Evolutionary conservation across 1,140 invertebrate genomes (phyloP), one percentile per base, ranked within the genome.

Genomic region (Drosophila ohnishii): DNA sequence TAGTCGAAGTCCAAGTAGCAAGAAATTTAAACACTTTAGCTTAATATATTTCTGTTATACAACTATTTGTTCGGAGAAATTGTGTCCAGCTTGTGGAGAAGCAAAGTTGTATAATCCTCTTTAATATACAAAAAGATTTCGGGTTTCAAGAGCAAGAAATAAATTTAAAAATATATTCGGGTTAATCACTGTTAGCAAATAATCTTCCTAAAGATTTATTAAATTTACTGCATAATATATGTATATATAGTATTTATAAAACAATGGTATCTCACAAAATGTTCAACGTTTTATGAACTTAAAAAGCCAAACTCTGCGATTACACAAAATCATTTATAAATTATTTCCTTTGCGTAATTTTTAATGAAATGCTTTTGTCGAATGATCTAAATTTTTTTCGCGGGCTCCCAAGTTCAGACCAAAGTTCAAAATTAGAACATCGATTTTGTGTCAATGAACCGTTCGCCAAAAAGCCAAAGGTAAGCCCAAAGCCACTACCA

Each of bases 401-500:
- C 25, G 28, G 16, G 13, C 45, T 51, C 11, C 34, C 39, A 34
- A 50, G 35, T 42, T 44, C 35, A 37, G 42, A 16, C 5, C 28
- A n/a, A 55, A 55, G 32, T 42, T 65, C 25, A 58, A 75, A 67
- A 47, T 85, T 69, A 45, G 40, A 64, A 34, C 73, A 85, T 84
- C 61, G 80, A 84, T 84, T 84, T 85, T 77, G 48, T 84, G 80
- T 80, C 81, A 77, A 62, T 69, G 50, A 70, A 59, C 47, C 25
- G 66, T 10, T 35, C 8, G 19, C 51, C 51, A 37, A 55, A 55
- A 13, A 60, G 50, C 16, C 25, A 35, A 42, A 32, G 35, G 37
- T 30, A 34, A 72, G 34, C 1, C 35, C 14, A 13, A 44, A 63
- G 22, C 50, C 71, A 32, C 55, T 35, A 37, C 44, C 60, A 32